Base-by-base conservation (phyloP, 2,797 vertebrate genomes). In the Halcyon chelicuti region DNA sequence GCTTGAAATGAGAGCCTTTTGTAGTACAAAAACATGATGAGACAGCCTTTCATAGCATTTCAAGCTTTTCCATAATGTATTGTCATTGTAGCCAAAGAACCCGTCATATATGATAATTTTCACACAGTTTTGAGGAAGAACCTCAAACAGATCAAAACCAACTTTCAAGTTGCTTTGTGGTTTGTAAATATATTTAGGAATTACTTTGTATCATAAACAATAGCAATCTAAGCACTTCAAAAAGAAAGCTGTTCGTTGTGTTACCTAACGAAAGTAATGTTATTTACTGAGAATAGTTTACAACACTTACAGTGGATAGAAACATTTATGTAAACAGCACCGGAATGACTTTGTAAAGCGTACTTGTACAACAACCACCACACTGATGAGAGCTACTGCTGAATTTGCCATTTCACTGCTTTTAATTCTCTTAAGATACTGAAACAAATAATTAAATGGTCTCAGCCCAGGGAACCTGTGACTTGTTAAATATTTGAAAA, bases 1-100 rank as follows among this genome's bases (percentile, higher is more conserved):
- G 70, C 89, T 86, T 78, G 78, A 94, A 96, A 95, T 86, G 82
- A 89, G 87, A 97, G 76, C 85, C 94, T 95, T 96, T 96, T 94
- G 93, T 97, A 97, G 87, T 78, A 97, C 96, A 96, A 97, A 97
- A 93, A 81, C 93, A 88, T 0, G 65, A 96, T 86, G 89, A 97
- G 95, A 97, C 95, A 96, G 92, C 76, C 94, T 88, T 95, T 96
- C 94, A 94, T 3, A 87, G 89, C 70, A 89, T 95, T 96, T 96
- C 94, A 96, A 97, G 94, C 94, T 96, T 95, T 90, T 95, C 93
- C 62, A 28, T 86, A 88, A 86, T 28, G 54, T 54, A 88, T 62
- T 97, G 87, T 96, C 95, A 95, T 10, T 57, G 76, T 21, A 86
- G 76, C 73, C 93, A 93, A 94, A 94, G 85, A 94, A 90, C 55